Conservation (phyloP, 23 tunicate genomes). For the Ciona savignyi region DNA sequence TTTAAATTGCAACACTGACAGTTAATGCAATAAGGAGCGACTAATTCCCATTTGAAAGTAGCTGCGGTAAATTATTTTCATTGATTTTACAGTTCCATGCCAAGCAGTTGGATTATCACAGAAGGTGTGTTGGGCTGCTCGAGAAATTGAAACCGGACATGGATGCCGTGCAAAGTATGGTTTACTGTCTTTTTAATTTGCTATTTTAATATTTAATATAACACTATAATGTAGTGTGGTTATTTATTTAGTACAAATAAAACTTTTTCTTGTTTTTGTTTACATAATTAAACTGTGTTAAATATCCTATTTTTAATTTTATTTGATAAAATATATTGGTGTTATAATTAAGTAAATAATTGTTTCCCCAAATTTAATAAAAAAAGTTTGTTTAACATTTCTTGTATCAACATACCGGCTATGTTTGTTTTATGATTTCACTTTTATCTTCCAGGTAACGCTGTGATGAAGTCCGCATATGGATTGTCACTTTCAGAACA, state of each 20-base stretch:
- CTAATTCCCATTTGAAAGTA: not conserved
- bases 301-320: too few relatives aligned
- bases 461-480: constrained; percentile 35
- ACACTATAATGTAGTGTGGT: too few relatives aligned
- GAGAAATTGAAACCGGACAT: constrained; percentile 48
- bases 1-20: not conserved
- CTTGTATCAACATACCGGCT: too few relatives aligned
- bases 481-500: constrained; percentile 64
- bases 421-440: not conserved
- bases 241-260: too few relatives aligned
- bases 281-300: too few relatives aligned
- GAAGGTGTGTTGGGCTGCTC: constrained; percentile 51
- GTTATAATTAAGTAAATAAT: not conserved
- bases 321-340: too few relatives aligned
- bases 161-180: constrained; percentile 56
- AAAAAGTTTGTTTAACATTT: not conserved
- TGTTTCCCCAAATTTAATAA: not conserved
- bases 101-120: constrained; percentile 74
- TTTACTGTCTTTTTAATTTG: not conserved
- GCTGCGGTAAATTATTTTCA: not conserved
- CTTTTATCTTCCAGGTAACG: constrained; percentile 35
- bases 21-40: not conserved
- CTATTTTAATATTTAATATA: too few relatives aligned
- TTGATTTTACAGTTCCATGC: constrained; percentile 52
- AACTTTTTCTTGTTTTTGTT: too few relatives aligned